phyloP scores from a whole-genome alignment of 64 coral and sea anemone genomes.

The Acropora tenuis region DNA sequence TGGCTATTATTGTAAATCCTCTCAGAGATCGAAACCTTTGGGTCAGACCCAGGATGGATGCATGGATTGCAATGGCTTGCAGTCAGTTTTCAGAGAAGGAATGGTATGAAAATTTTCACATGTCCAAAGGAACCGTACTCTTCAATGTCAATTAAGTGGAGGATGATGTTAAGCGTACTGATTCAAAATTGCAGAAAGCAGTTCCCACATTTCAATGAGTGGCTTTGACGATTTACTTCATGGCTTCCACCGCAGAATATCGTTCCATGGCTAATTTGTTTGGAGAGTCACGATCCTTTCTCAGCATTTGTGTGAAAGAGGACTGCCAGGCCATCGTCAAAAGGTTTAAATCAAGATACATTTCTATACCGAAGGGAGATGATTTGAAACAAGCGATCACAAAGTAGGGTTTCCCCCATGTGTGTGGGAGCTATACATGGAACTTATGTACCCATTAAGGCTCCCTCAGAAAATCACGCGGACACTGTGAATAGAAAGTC shows the following conservation, averaged over 20 bases:
- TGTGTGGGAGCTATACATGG: slow-evolving; percentile 68
- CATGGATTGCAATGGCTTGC: no score
- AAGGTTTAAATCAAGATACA: neutral
- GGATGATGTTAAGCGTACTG: no score
- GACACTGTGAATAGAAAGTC: slow-evolving; percentile 63
- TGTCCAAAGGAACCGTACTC: no score
- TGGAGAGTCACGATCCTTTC: neutral
- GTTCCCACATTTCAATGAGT: no score
- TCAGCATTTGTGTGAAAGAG: neutral
- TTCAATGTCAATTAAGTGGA: no score
- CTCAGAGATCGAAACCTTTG: no score
- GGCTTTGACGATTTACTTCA: neutral
- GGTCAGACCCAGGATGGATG: no score
- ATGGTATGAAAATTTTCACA: no score
- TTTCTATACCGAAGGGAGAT: slow-evolving; percentile 43
- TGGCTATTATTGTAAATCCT: no score
- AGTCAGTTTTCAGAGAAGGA: no score
- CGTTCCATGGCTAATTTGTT: neutral
- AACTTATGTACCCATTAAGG: slow-evolving; percentile 53
- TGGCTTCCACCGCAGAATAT: neutral
- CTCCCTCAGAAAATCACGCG: slow-evolving; percentile 45
- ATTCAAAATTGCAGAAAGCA: no score
- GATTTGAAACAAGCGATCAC: slow-evolving; percentile 39
- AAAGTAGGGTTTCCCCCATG: slow-evolving; percentile 54
- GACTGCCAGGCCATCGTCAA: neutral